Evolutionary conservation across 2,888 invertebrate species (phyloP).

Genomic region (Lycocerus yunnanus): DNA sequence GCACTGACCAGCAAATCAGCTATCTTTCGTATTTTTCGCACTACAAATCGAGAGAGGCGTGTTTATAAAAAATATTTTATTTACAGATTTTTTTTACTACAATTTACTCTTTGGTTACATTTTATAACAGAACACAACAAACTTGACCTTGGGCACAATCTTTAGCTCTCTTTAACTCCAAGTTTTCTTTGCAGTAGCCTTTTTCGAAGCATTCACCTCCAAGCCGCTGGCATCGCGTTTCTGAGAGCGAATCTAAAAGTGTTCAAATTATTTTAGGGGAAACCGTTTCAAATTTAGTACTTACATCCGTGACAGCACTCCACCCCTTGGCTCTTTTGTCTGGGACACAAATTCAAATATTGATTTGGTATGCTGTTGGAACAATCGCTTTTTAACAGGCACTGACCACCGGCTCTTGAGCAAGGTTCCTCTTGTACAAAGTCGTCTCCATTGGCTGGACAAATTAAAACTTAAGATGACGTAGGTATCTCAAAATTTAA

Average conservation of each 20-base stretch:
- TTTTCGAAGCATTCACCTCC: neutral
- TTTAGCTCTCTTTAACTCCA: neutral
- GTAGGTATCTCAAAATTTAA: neutral
- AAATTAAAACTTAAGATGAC: neutral
- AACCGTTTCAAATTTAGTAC: neutral
- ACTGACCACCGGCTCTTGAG: neutral
- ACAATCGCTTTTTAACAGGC: neutral
- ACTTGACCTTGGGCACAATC: neutral
- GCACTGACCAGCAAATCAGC: too few species aligned
- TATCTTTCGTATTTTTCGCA: too few species aligned
- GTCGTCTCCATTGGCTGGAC: neutral
- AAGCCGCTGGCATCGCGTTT: neutral
- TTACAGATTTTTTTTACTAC: too few species aligned
- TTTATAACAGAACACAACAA: neutral
- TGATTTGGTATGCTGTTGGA: neutral
- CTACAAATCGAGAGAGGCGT: too few species aligned
- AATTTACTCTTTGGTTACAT: too few species aligned
- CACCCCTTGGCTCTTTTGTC: neutral
- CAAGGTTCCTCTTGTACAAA: neutral
- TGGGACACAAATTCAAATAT: neutral
- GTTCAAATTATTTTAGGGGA: neutral
- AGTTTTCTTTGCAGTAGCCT: neutral
- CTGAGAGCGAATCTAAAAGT: neutral
- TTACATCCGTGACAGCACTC: neutral
- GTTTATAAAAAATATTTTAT: too few species aligned